These are phyloP conservation scores for Nesoenas mayeri DNA, from an alignment of 2,113 vertebrate species.

Conservation along the genomic window DNA sequence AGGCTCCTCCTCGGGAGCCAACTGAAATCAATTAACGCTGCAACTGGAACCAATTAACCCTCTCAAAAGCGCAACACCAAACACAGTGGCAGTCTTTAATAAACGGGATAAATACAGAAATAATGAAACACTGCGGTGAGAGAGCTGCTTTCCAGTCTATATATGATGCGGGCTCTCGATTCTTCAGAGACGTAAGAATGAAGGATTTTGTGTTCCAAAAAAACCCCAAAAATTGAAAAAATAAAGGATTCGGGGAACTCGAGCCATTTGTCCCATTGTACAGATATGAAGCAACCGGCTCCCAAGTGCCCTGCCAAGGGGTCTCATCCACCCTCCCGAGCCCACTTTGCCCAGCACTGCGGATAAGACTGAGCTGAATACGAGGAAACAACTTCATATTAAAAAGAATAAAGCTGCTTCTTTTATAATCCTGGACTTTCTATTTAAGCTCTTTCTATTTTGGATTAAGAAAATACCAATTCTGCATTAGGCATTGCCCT, in stretches of 20 bases:
- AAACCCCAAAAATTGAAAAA: neutral
- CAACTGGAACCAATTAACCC: slow-evolving; percentile 35
- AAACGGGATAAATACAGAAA: neutral
- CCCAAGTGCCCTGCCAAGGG: too few relatives aligned
- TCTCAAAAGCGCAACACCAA: neutral
- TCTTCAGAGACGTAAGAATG: fast-evolving
- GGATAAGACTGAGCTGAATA: neutral
- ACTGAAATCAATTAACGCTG: slow-evolving; percentile 38
- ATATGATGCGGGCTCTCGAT: fast-evolving
- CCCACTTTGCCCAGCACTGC: neutral
- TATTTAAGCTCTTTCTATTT: slow-evolving; percentile 27
- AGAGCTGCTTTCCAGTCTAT: neutral
- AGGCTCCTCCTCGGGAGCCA: slow-evolving; percentile 29
- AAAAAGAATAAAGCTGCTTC: slow-evolving; percentile 19
- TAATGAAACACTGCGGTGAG: neutral
- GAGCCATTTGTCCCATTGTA: neutral
- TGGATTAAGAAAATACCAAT: slow-evolving; percentile 20
- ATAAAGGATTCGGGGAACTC: neutral
- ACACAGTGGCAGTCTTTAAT: neutral
- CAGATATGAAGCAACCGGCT: too few relatives aligned
- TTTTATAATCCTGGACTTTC: slow-evolving; percentile 33
- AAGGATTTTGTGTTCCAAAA: neutral
- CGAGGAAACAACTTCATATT: neutral
- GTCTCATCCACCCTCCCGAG: neutral
- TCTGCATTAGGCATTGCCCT: neutral